Percentiles rank a stretch among this genome's conserved stretches.
Conservation (phyloP, 2,888 invertebrate species). For the Cryptus viduatorius region DNA sequence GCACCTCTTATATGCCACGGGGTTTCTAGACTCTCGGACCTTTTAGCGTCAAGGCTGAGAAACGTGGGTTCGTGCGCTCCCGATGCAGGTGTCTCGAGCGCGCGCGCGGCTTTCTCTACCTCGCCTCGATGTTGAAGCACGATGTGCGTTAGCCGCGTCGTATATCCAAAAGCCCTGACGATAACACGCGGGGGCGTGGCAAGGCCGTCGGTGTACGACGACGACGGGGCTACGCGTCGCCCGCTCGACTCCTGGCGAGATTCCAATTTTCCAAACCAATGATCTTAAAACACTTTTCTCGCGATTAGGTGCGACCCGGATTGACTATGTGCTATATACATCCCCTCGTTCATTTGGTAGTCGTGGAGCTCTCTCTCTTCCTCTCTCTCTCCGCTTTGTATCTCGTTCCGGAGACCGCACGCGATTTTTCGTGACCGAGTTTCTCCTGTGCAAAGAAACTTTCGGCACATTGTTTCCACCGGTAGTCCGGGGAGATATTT, state of each 20-base stretch:
- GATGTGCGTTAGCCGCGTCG: slow-evolving; percentile 5
- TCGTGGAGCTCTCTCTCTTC: slow-evolving; percentile 2
- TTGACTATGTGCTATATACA: slow-evolving; percentile 41
- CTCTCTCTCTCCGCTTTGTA: slow-evolving; percentile 5
- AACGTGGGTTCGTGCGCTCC: slow-evolving; percentile 34
- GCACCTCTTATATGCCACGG: slow-evolving; percentile 9
- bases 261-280: slow-evolving; percentile 72
- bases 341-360: not conserved
- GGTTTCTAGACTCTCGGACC: slow-evolving; percentile 15
- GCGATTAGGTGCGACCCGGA: slow-evolving; percentile 69
- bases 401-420: slow-evolving; percentile 59
- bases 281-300: slow-evolving; percentile 71
- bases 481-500: not conserved
- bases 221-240: not conserved
- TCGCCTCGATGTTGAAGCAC: slow-evolving; percentile 8
- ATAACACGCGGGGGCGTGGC: slow-evolving; percentile 49
- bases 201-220: slow-evolving; percentile 54
- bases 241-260: slow-evolving; percentile 60
- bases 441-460: slow-evolving; percentile 46
- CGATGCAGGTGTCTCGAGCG: slow-evolving; percentile 33
- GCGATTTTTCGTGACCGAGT: slow-evolving; percentile 57
- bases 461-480: slow-evolving; percentile 1
- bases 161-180: slow-evolving; percentile 43
- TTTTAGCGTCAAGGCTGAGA: slow-evolving; percentile 42
- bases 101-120: not conserved